Evolutionary conservation across 2,888 invertebrate species (phyloP).

Genomic region (Clepsis dumicolana): DNA sequence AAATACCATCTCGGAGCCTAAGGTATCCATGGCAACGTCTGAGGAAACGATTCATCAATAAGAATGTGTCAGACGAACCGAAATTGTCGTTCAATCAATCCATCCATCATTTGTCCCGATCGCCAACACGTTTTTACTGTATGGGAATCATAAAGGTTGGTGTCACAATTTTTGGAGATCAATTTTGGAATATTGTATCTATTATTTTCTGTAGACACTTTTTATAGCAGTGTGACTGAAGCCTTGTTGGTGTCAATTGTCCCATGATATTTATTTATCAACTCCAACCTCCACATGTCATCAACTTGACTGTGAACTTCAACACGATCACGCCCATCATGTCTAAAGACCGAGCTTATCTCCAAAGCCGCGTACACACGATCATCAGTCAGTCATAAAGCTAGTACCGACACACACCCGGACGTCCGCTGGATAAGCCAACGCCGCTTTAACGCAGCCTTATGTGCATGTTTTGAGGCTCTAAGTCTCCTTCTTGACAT

Average conservation of each 20-base stretch:
- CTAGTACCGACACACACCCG: not conserved
- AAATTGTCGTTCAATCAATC: not conserved
- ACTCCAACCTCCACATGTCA: no score
- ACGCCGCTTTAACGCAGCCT: slow-evolving; percentile 8
- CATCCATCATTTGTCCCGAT: not conserved
- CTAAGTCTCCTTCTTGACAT: not conserved
- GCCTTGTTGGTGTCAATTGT: no score
- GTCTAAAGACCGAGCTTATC: not conserved
- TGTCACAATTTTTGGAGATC: no score
- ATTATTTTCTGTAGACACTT: no score
- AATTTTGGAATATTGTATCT: no score
- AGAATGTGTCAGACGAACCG: not conserved
- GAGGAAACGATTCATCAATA: not conserved
- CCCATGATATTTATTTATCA: no score
- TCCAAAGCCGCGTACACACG: not conserved
- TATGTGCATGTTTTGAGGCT: slow-evolving; percentile 6
- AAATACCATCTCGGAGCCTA: no score
- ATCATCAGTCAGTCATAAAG: slow-evolving; percentile 29
- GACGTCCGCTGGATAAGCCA: slow-evolving; percentile 25
- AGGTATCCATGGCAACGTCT: slow-evolving; percentile 1
- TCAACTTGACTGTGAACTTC: no score
- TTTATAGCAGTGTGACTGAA: no score
- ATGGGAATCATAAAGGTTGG: no score
- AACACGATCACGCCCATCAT: not conserved
- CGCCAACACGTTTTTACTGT: not conserved